Conservation (phyloP, 1,140 invertebrate species). For the Anagrus nilaparvatae region DNA sequence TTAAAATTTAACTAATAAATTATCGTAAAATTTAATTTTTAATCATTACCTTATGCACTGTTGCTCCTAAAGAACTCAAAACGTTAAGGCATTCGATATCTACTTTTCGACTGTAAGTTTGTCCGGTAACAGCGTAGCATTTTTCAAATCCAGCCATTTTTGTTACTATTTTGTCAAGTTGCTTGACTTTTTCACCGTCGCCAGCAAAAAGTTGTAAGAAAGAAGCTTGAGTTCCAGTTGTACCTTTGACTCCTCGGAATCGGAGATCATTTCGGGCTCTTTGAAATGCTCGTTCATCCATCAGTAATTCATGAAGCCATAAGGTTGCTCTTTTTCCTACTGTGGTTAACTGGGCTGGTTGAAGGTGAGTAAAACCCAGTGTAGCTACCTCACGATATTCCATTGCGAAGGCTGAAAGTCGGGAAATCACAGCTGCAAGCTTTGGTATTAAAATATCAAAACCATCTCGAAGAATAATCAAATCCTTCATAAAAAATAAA, state of each 20-base stretch:
- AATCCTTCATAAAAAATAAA: constrained; percentile 58
- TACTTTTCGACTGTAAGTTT: constrained; percentile 94
- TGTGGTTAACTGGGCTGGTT: constrained; percentile 95
- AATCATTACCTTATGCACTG: constrained; percentile 73
- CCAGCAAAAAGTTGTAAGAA: constrained; percentile 91
- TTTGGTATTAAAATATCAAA: constrained; percentile 81
- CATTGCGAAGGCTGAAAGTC: constrained; percentile 72
- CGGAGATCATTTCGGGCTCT: constrained; percentile 67
- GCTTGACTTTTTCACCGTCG: constrained; percentile 76
- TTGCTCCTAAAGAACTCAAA: constrained; percentile 71
- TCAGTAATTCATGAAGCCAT: constrained; percentile 92
- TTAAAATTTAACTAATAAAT: too few relatives aligned
- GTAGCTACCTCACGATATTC: constrained; percentile 76
- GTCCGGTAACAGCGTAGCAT: constrained; percentile 79
- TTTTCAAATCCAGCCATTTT: constrained; percentile 80
- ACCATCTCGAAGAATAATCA: constrained; percentile 80
- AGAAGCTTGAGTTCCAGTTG: constrained; percentile 96
- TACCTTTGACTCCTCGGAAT: constrained; percentile 96
- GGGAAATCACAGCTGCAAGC: constrained; percentile 68
- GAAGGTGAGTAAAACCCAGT: constrained; percentile 93
- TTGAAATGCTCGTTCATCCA: constrained; percentile 81
- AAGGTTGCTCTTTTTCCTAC: constrained; percentile 93
- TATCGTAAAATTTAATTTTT: neutral
- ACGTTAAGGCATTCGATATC: constrained; percentile 68
- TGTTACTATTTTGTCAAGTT: constrained; percentile 74